These are phyloP conservation scores for Eulithis prunata DNA, from an alignment of 2,888 invertebrate genomes.

Conservation along the genomic window DNA sequence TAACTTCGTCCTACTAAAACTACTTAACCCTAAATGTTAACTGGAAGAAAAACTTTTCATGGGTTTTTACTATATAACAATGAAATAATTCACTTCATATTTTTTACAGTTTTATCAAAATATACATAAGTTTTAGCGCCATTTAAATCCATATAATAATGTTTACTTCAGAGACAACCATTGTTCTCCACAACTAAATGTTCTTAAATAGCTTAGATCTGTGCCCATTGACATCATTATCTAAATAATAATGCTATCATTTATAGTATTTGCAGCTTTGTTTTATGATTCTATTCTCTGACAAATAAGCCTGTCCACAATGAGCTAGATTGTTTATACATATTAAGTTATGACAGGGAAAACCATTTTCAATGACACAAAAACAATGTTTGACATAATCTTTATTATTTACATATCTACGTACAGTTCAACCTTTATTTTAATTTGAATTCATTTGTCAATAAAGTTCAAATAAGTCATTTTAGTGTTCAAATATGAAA, in stretches of 20 bases:
- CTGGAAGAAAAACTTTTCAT: no score
- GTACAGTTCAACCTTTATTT: no score
- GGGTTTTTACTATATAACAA: no score
- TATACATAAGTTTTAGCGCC: no score
- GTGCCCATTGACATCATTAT: constrained; percentile 25
- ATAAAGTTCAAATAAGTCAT: no score
- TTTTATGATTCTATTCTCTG: constrained; percentile 36
- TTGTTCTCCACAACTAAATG: constrained; percentile 11
- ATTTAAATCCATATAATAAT: not conserved
- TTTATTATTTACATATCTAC: not conserved
- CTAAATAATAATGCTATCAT: constrained; percentile 25
- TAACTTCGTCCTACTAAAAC: no score
- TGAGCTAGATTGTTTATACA: constrained; percentile 30
- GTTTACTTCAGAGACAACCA: constrained; percentile 6
- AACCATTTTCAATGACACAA: constrained; percentile 22
- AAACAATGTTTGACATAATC: constrained; percentile 5
- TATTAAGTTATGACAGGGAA: constrained; percentile 30
- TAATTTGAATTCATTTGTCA: no score
- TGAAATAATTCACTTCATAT: no score
- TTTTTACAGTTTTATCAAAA: no score
- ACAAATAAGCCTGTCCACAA: constrained; percentile 32
- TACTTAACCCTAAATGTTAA: no score
- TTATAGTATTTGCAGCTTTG: constrained; percentile 32
- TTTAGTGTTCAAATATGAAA: no score
- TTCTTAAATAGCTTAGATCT: constrained; percentile 34